A percentile compares a stretch with the other conserved stretches of the same genome.
These are phyloP conservation scores for Trimorus sp. DNA, from an alignment of 2,888 invertebrate species.

Conservation along the genomic window DNA sequence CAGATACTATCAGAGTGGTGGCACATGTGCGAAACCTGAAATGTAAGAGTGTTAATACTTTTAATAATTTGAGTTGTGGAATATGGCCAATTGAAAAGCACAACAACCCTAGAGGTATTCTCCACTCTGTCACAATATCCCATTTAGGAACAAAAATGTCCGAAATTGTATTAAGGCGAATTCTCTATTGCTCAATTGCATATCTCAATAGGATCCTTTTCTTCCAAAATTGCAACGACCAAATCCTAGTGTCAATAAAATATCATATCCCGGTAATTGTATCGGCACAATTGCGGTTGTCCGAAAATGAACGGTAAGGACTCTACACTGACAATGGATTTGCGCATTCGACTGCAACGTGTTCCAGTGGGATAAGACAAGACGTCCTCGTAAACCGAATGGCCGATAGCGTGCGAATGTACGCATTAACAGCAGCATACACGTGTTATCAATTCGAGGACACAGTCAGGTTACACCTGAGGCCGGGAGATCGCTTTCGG, in stretches of 20 bases:
- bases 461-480: constrained; percentile 49
- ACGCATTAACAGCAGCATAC: constrained; percentile 44
- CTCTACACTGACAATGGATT: background rate
- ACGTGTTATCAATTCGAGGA: constrained; percentile 55
- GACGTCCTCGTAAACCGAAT: constrained; percentile 44
- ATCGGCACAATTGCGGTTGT: background rate
- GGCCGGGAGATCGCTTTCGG: constrained; percentile 45
- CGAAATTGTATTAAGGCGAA: too few species aligned
- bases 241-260: background rate
- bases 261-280: background rate
- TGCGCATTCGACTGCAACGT: constrained; percentile 20
- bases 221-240: too few species aligned
- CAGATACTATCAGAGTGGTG: too few species aligned
- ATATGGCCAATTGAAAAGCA: too few species aligned
- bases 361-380: constrained; percentile 40
- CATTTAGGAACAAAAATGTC: too few species aligned
- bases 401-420: constrained; percentile 27
- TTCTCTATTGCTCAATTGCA: too few species aligned
- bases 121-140: too few species aligned
- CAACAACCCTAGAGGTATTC: too few species aligned
- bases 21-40: too few species aligned
- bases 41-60: too few species aligned
- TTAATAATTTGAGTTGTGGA: too few species aligned
- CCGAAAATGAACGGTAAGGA: background rate
- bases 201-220: too few species aligned